These are phyloP conservation scores for Mythimna vitellina DNA, from an alignment of 2,888 invertebrate genomes.

Conservation along the genomic window DNA sequence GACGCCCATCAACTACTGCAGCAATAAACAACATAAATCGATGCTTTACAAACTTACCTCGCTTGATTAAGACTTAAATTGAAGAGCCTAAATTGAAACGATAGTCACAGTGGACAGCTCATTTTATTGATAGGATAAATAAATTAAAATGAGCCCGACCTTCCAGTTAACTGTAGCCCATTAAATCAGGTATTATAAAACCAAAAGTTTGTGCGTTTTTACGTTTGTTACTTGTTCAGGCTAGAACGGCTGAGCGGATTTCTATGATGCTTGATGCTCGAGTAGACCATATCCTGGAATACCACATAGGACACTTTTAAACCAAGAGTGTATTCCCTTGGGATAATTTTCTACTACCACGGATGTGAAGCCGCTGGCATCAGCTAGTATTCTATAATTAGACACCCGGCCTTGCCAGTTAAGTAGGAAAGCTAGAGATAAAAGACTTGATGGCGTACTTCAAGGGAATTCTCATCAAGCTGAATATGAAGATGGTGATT, in stretches of 20 bases:
- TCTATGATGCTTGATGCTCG: no score
- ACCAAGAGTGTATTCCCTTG: no score
- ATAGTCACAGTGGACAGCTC: not conserved
- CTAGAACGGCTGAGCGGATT: no score
- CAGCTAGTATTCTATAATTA: slow-evolving; percentile 17
- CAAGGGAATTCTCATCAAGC: slow-evolving; percentile 23
- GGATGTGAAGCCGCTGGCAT: no score
- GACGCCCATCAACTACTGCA: slow-evolving; percentile 57
- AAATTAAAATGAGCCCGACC: slow-evolving; percentile 1
- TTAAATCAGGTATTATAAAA: not conserved
- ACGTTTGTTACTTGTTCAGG: no score
- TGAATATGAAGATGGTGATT: no score
- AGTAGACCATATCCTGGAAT: no score
- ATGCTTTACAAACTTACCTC: slow-evolving; percentile 35
- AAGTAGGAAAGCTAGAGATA: slow-evolving; percentile 27
- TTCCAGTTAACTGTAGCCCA: slow-evolving; percentile 1
- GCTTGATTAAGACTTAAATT: slow-evolving; percentile 9
- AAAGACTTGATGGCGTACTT: slow-evolving; percentile 24
- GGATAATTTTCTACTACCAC: no score
- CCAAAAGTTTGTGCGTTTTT: no score
- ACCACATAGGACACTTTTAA: no score
- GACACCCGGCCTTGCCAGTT: slow-evolving; percentile 11
- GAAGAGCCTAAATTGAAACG: slow-evolving; percentile 3
- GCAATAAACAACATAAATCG: slow-evolving; percentile 41
- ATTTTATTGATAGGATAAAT: slow-evolving; percentile 18